A percentile compares a stretch with the other conserved stretches of the same genome.
These are phyloP conservation scores for Tupiocoris notatus DNA, from an alignment of 2,888 invertebrate species.

Conservation along the genomic window DNA sequence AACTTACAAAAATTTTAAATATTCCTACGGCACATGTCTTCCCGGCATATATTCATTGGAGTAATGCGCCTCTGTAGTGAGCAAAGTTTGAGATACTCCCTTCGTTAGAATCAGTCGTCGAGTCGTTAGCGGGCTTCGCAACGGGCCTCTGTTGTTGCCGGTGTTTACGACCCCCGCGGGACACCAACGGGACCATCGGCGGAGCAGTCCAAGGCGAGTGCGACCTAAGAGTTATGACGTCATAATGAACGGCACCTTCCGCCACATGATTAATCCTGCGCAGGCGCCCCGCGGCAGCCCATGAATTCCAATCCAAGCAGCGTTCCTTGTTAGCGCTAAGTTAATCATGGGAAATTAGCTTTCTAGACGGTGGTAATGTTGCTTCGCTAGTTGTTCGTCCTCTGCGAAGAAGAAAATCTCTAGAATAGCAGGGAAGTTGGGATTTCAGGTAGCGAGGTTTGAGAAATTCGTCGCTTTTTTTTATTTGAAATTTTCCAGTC, in stretches of 20 bases:
- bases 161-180: background rate
- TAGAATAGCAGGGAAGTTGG: too few relatives aligned
- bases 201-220: background rate
- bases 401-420: too few relatives aligned
- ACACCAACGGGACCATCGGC: background rate
- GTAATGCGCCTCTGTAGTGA: too few relatives aligned
- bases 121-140: background rate
- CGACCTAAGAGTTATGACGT: constrained; percentile 34
- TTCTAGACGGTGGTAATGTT: background rate
- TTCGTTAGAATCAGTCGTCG: background rate
- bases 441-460: too few relatives aligned
- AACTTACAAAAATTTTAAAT: too few relatives aligned
- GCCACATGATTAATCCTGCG: constrained; percentile 35
- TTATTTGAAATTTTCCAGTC: too few relatives aligned
- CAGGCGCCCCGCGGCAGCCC: constrained; percentile 23
- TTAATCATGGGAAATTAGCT: constrained; percentile 39
- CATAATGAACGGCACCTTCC: constrained; percentile 38
- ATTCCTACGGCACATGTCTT: too few relatives aligned
- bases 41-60: too few relatives aligned
- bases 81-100: background rate
- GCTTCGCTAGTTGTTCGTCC: background rate
- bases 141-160: background rate
- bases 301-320: constrained; percentile 34
- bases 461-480: too few relatives aligned
- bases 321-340: constrained; percentile 32